Base-by-base conservation (phyloP, 2,888 invertebrate species). In the Dorcus hopei region DNA sequence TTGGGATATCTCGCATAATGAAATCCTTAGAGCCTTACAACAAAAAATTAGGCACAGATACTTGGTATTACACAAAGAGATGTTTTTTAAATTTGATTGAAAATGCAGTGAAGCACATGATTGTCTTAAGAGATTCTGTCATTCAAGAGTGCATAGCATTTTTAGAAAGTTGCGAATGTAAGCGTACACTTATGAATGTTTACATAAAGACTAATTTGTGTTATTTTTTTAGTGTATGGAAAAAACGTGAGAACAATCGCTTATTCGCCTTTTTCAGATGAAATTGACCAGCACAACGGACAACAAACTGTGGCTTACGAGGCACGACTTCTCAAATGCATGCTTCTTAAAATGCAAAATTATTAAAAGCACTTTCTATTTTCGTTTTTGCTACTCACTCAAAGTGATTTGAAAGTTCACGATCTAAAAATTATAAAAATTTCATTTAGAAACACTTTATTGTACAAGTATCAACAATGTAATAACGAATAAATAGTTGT, bases 1-100 rank as follows among this genome's bases (percentile, higher is more conserved):
- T 99, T 79, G 99, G 99, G 1, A 92, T 99, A 69, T 96, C 97
- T 0, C 84, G 98, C 61, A 94, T 99, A 0, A 96, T 98, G 73
- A 97, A 98, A 79, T 97, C 97, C 41, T 79, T 99, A 58, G 95
- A 96, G 72, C 96, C 96, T 0, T 95, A 93, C 71, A 90, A 91
- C 73, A 93, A 93, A 77, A 93, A 97, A 74, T 83, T 99, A 7
- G 97, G 98, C 11, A 95, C 97, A 0, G 98, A 99, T 74, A 99
- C 99, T 3, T 99, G 99, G 99, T 91, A 94, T 76, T 97, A 98
- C 75, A 93, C 97, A 1, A 98, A 98, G 76, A 84, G 97, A 60
- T 97, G 97, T 74, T 93, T 98, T 74, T 80, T 98, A 57, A 94
- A 94, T n/a, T 85, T 95, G 69, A 84, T 95, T 58, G 95, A 96